Conservation (phyloP, 1,140 invertebrate genomes). For the Trachymyrmex septentrionalis region DNA sequence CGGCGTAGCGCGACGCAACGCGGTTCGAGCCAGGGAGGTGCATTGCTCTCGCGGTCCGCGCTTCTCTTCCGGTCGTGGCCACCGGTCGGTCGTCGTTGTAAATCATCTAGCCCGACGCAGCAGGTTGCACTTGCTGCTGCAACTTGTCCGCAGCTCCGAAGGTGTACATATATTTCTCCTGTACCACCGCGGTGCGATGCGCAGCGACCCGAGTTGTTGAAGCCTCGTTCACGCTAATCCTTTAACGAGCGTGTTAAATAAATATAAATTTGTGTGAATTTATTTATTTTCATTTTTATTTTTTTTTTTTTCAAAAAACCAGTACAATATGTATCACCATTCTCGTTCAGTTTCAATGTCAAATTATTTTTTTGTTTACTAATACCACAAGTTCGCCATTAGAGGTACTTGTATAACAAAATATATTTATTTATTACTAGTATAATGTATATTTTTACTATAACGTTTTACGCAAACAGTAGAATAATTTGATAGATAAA, state of each 20-base stretch:
- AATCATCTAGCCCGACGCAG: conserved; percentile 70
- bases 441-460: not conserved
- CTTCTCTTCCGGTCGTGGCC: conserved; percentile 68
- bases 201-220: not conserved
- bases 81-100: conserved; percentile 56
- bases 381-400: not conserved
- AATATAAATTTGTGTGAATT: conserved; percentile 12
- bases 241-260: conserved; percentile 36
- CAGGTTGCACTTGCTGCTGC: conserved; percentile 66
- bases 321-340: not conserved
- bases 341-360: not conserved
- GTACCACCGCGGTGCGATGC: conserved; percentile 1
- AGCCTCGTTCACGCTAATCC: conserved; percentile 40
- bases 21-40: conserved; percentile 52
- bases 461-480: not conserved
- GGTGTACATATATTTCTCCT: conserved; percentile 27
- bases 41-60: conserved; percentile 65
- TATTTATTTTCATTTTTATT: too few species aligned
- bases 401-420: too few species aligned
- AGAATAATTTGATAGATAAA: not conserved
- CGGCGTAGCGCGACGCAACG: conserved; percentile 12
- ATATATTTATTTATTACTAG: too few species aligned
- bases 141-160: conserved; percentile 34
- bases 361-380: not conserved
- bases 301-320: not conserved